phyloP scores from a whole-genome alignment of 2,888 invertebrate genomes.

The Drosophila yooni region DNA sequence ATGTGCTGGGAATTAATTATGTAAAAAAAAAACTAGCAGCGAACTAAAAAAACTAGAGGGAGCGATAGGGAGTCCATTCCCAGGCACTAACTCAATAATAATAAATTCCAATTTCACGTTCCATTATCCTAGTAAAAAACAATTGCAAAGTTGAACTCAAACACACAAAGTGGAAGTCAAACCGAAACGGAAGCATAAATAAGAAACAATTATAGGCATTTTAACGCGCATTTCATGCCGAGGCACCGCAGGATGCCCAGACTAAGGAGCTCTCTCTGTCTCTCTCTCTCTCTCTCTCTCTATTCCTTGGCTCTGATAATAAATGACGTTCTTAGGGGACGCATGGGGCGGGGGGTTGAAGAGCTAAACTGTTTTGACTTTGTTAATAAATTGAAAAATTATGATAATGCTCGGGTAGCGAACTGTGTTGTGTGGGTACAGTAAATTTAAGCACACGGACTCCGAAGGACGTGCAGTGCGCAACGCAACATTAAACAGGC shows the following conservation, averaged over 20 bases:
- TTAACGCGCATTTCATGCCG: slow-evolving; percentile 69
- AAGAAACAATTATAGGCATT: slow-evolving; percentile 78
- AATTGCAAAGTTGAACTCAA: slow-evolving; percentile 28
- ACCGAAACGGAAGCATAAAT: slow-evolving; percentile 68
- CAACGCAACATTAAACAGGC: slow-evolving; percentile 81
- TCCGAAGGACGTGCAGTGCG: slow-evolving; percentile 72
- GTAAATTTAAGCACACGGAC: slow-evolving; percentile 73
- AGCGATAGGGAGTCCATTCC: background rate
- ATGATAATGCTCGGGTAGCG: slow-evolving; percentile 67
- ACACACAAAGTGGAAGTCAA: slow-evolving; percentile 11
- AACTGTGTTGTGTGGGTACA: slow-evolving; percentile 63
- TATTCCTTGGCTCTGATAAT: slow-evolving; percentile 61
- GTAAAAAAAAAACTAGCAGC: background rate
- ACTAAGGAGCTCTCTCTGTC: slow-evolving; percentile 15
- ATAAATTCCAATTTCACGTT: slow-evolving; percentile 48
- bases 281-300: background rate
- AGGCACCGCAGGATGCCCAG: slow-evolving; percentile 47
- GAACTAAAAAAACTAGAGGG: background rate
- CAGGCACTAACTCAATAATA: slow-evolving; percentile 16
- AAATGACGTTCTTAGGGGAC: slow-evolving; percentile 61
- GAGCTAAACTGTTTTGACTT: slow-evolving; percentile 80
- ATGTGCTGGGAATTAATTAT: slow-evolving; percentile 32
- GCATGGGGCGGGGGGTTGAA: background rate
- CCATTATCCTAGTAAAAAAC: slow-evolving; percentile 54
- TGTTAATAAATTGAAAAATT: slow-evolving; percentile 81